These are phyloP conservation scores for Drosophila vallismaia DNA, from an alignment of 2,888 invertebrate genomes.

Conservation along the genomic window DNA sequence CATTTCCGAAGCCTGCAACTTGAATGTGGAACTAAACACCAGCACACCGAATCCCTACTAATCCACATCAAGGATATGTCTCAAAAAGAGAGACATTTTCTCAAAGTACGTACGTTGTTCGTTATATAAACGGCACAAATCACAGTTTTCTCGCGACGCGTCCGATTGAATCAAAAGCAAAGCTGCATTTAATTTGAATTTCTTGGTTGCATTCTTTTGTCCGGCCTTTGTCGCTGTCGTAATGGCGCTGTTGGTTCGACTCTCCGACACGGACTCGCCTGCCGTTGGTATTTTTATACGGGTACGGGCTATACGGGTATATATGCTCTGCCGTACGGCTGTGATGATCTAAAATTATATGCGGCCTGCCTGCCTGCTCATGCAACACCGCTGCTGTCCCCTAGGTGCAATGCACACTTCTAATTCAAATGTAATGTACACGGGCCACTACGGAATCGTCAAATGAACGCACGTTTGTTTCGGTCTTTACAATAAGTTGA, in stretches of 20 bases:
- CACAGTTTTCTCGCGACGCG: slow-evolving; percentile 41
- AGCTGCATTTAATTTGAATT: slow-evolving; percentile 73
- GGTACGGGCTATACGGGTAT: background rate
- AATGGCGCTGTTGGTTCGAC: slow-evolving; percentile 18
- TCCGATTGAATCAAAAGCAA: slow-evolving; percentile 73
- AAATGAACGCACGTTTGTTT: slow-evolving; percentile 12
- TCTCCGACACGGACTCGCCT: slow-evolving; percentile 46
- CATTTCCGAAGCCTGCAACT: slow-evolving; percentile 43
- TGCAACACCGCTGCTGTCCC: slow-evolving; percentile 32
- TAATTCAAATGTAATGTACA: slow-evolving; percentile 73
- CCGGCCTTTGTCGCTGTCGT: slow-evolving; percentile 57
- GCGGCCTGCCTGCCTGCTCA: slow-evolving; percentile 32
- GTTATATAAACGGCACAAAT: slow-evolving; percentile 37
- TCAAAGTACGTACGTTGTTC: slow-evolving; percentile 17
- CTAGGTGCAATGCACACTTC: slow-evolving; percentile 71
- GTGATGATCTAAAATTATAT: slow-evolving; percentile 76
- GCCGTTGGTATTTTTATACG: slow-evolving; percentile 68
- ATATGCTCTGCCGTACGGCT: slow-evolving; percentile 46
- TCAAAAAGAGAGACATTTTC: slow-evolving; percentile 4
- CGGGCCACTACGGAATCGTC: slow-evolving; percentile 39
- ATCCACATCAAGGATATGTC: slow-evolving; percentile 35
- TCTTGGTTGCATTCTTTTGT: slow-evolving; percentile 67
- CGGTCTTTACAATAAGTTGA: background rate
- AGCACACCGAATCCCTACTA: slow-evolving; percentile 24
- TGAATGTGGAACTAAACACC: slow-evolving; percentile 46